Conservation (phyloP, 2,888 invertebrate species). For the Catonia carolina region DNA sequence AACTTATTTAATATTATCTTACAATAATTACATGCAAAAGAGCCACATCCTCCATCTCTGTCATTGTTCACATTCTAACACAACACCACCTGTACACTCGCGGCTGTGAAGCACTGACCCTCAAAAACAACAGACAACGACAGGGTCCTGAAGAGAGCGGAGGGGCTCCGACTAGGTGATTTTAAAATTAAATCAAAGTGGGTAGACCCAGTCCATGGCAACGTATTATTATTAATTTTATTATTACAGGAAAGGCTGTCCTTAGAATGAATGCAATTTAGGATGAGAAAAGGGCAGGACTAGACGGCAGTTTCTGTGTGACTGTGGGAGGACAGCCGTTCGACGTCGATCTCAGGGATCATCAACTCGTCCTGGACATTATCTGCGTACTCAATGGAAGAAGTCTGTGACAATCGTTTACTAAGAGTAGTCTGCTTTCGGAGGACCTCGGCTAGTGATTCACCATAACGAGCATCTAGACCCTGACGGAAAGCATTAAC, state of each 20-base stretch:
- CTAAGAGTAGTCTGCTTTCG: constrained; percentile 89
- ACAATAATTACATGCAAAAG: constrained; percentile 35
- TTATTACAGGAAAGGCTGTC: constrained; percentile 12
- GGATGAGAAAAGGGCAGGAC: constrained; percentile 28
- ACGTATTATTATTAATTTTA: too few species aligned
- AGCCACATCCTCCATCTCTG: constrained; percentile 23
- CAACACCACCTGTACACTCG: constrained; percentile 16
- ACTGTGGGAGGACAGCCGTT: constrained; percentile 85
- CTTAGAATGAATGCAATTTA: constrained; percentile 2
- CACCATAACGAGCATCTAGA: constrained; percentile 88
- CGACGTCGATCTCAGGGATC: constrained; percentile 87
- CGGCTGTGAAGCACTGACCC: constrained; percentile 25
- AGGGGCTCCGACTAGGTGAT: constrained; percentile 1
- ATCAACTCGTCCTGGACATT: constrained; percentile 80
- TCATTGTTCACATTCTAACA: constrained; percentile 6
- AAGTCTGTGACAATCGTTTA: constrained; percentile 85
- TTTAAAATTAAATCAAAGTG: constrained; percentile 6
- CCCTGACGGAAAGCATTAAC: constrained; percentile 99
- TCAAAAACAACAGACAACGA: constrained; percentile 33
- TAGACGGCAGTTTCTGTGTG: constrained; percentile 94
- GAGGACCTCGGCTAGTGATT: constrained; percentile 86
- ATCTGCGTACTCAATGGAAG: constrained; percentile 88
- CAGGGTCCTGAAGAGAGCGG: constrained; percentile 24
- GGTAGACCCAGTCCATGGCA: not conserved
- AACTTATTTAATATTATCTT: constrained; percentile 27